phyloP scores from a whole-genome alignment of 2,113 vertebrate species.

The Tupaia chinensis region DNA sequence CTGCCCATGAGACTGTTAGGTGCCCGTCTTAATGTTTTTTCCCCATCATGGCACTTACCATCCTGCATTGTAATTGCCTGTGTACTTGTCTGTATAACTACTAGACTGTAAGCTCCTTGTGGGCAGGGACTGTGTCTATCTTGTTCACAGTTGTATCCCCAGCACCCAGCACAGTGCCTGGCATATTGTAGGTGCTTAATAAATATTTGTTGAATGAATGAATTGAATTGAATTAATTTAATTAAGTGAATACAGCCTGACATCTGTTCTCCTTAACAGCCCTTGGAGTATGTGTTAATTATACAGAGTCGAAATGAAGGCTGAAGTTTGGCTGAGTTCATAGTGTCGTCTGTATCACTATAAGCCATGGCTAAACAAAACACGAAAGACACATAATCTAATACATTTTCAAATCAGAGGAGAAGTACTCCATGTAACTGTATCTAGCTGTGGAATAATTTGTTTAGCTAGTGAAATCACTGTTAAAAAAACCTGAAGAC shows the following conservation, averaged over 20 bases:
- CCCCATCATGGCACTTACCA: conserved; percentile 53
- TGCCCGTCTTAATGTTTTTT: conserved; percentile 60
- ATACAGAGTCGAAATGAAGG: neutral
- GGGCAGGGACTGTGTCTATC: conserved; percentile 81
- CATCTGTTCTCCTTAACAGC: neutral
- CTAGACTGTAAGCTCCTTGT: conserved; percentile 83
- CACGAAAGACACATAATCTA: neutral
- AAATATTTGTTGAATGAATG: conserved; percentile 84
- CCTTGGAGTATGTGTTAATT: neutral
- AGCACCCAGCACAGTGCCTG: conserved; percentile 85
- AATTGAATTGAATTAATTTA: conserved; percentile 61
- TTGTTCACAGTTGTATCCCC: conserved; percentile 82
- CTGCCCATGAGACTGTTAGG: conserved; percentile 28
- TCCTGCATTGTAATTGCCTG: conserved; percentile 74
- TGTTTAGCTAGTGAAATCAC: conserved; percentile 12
- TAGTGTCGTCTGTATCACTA: neutral
- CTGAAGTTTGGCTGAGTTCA: neutral
- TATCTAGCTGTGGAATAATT: neutral
- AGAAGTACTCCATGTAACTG: neutral
- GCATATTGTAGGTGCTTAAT: conserved; percentile 85
- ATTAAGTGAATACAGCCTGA: conserved; percentile 36
- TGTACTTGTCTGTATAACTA: conserved; percentile 78
- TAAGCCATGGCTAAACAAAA: neutral
- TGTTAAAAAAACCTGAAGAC: neutral
- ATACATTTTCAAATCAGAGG: neutral